Evolutionary conservation across 2,113 vertebrate species (phyloP), one percentile per base, ranked within the genome.

Genomic region (Callipepla californica): DNA sequence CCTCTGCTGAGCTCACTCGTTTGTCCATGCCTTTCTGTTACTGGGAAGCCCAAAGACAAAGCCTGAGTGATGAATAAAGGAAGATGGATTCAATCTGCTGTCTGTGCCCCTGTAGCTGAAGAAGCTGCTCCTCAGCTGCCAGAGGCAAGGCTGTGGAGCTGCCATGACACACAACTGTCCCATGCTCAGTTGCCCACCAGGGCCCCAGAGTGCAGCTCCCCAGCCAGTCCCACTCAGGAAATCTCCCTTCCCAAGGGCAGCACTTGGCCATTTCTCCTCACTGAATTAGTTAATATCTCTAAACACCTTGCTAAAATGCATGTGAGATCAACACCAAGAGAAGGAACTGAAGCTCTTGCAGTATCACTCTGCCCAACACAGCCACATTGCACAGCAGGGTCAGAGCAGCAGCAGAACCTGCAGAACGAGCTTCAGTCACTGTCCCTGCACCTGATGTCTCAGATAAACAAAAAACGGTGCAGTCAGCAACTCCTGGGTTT

Each of bases 371-470:
- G 53, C 40, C 44, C n/a, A 61, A 40, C 17, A 82, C 58, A 79
- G 57, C 6, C 36, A 34, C 21, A 19, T 40, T 76, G 51, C 9
- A 20, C 45, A 48, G 59, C 53, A 76, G 48, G 55, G 36, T 48
- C 53, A 69, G 28, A 67, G 65, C 26, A 80, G 53, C 47, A 55
- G 36, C 61, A 40, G 23, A 40, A 36, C 40, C 28, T 8, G 2
- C 15, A 50, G 16, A 28, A 76, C 22, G 40, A 45, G n/a, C n/a
- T 36, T 17, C 36, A 13, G 0, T 14, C 0, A 0, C 26, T 6
- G 1, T 6, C 44, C 19, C 34, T 40, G 3, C 0, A 0, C n/a
- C 58, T 89, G 30, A 58, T 51, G 28, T 63, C 40, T 38, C 68
- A 73, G 53, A 30, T 6, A 77, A 92, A 79, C 18, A 17, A 28